Evolutionary conservation across 2,797 vertebrate species (phyloP).

Genomic region (Aulostomus chinensis): DNA sequence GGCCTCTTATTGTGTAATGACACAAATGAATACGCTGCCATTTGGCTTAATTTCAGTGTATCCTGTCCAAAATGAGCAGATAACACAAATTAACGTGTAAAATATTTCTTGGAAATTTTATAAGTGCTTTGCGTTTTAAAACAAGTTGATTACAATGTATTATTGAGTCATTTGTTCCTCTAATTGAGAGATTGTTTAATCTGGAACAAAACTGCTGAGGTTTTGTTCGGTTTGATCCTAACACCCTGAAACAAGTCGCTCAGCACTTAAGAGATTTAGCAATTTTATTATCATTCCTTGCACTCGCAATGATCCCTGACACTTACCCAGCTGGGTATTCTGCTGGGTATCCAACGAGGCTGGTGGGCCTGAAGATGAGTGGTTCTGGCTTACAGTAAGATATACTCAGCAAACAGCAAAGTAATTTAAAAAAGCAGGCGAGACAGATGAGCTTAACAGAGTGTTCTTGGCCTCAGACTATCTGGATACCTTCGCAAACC

Average conservation of each 20-base stretch:
- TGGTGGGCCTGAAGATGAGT: slow-evolving; percentile 33
- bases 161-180: slow-evolving; percentile 11
- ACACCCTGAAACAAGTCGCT: slow-evolving; percentile 23
- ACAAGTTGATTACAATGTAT: slow-evolving; percentile 49
- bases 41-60: too few relatives aligned
- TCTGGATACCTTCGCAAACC: slow-evolving; percentile 28
- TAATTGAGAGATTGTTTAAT: slow-evolving; percentile 37
- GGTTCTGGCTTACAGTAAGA: slow-evolving; percentile 37
- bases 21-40: too few relatives aligned
- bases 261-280: slow-evolving; percentile 12
- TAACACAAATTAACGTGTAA: too few relatives aligned
- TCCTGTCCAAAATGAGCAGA: too few relatives aligned
- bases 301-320: slow-evolving; percentile 29
- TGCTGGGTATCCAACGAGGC: slow-evolving; percentile 31
- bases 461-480: slow-evolving; percentile 37
- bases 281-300: slow-evolving; percentile 31
- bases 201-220: slow-evolving; percentile 26
- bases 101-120: too few relatives aligned
- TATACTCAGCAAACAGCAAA: slow-evolving; percentile 50
- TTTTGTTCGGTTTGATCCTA: slow-evolving; percentile 9
- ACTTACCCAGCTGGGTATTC: slow-evolving; percentile 27
- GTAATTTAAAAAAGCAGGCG: slow-evolving; percentile 18
- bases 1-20: too few relatives aligned
- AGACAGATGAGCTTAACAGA: slow-evolving; percentile 52
- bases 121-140: too few relatives aligned